Evolutionary conservation across 2,888 invertebrate species (phyloP), one percentile per base, ranked within the genome.

Genomic region (Crossocerus cetratus): DNA sequence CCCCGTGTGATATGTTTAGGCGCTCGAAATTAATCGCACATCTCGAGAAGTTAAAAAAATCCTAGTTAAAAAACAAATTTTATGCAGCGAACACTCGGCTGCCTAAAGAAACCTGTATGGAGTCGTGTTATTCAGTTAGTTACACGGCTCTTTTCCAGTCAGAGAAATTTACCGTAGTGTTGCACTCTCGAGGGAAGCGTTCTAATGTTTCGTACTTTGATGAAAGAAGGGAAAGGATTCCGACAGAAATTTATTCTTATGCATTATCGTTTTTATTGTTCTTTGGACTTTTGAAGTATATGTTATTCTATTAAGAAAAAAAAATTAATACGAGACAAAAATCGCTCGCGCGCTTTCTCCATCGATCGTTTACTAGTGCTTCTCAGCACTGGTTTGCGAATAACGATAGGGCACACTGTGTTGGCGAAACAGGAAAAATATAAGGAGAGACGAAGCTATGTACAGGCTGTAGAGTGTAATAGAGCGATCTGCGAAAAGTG

Each of bases 1-100:
- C 81, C 83, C 1, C 11, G 81, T 81, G 89, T 89, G 89, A 89
- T 89, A 89, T 88, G 32, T 88, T 88, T 49, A 87, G 86, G 86
- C 82, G 83, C 85, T 87, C 87, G 86, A 87, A 85, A 84, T 84
- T 42, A 55, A 22, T 68, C 56, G 69, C 23, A 77, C 75, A 32
- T 49, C 21, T 64, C 61, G 81, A 62, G 75, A 76, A 67, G 32
- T 59, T n/a, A 54, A 16, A 32, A n/a, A n/a, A n/a, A n/a, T n/a
- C n/a, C n/a, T 55, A 45, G 18, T 32, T 32, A 32, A n/a, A 13
- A 49, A 65, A 42, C 58, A 45, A 21, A 49, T 53, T 45, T 42
- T 59, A n/a, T 65, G 53, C 65, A 23, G 63, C 65, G 72, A 72
- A 62, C 68, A 59, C 21, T 53, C 55, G 44, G 59, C 59, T 53